phyloP scores from a whole-genome alignment of 2,797 vertebrate genomes.

The Centroberyx gerrardi region DNA sequence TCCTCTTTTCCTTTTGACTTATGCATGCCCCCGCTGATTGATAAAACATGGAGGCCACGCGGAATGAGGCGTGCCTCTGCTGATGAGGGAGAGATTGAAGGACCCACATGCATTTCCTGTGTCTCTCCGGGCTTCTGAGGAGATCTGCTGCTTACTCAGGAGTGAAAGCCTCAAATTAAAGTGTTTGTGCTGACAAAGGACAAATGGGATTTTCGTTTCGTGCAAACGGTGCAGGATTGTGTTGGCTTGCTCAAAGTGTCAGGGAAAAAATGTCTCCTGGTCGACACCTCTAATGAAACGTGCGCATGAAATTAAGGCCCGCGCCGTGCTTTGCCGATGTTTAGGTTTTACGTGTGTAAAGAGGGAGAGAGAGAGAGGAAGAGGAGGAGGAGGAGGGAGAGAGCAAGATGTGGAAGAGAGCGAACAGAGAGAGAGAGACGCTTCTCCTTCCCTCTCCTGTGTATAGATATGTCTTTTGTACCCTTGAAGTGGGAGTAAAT shows the following conservation, averaged over 20 bases:
- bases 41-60: constrained; percentile 81
- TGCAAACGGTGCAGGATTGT: constrained; percentile 94
- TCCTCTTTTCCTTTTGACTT: constrained; percentile 71
- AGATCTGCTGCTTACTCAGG: constrained; percentile 95
- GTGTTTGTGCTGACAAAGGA: constrained; percentile 99
- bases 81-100: constrained; percentile 83
- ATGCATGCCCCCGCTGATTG: constrained; percentile 75
- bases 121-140: constrained; percentile 86
- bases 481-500: constrained; percentile 86
- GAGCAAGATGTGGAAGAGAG: constrained; percentile 25
- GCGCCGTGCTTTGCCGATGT: constrained; percentile 70
- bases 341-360: constrained; percentile 66
- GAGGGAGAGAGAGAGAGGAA: constrained; percentile 19
- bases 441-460: constrained; percentile 64
- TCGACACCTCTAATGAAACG: constrained; percentile 92
- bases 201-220: constrained; percentile 91
- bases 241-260: constrained; percentile 92
- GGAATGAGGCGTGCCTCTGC: constrained; percentile 79
- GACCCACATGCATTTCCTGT: constrained; percentile 84
- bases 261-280: constrained; percentile 83
- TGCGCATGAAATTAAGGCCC: constrained; percentile 91
- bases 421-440: constrained; percentile 58
- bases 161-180: constrained; percentile 97
- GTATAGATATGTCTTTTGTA: constrained; percentile 81
- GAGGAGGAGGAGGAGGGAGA: constrained; percentile 25